Conservation (phyloP, 2,113 vertebrate species). For the Strigops habroptila region DNA sequence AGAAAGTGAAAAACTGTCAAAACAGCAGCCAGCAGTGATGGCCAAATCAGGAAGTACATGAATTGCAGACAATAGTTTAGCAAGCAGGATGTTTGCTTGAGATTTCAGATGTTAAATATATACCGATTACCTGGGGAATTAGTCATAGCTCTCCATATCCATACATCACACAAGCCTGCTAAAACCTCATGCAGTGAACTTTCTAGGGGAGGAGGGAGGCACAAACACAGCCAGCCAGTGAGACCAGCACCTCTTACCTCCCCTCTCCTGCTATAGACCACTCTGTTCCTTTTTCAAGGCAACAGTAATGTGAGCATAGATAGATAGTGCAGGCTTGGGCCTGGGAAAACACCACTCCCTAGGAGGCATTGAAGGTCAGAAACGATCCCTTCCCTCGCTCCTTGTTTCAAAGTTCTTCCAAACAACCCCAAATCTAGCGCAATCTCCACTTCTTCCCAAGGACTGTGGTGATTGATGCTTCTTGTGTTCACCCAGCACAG, state of each 20-base stretch:
- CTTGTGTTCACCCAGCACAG: rapidly evolving
- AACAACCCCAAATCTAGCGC: background rate
- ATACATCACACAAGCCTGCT: background rate
- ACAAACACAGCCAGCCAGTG: background rate
- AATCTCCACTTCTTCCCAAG: rapidly evolving
- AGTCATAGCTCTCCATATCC: background rate
- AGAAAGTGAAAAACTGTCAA: background rate
- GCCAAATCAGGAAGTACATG: background rate
- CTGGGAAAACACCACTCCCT: background rate
- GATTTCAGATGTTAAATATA: background rate
- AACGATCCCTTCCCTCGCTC: rapidly evolving
- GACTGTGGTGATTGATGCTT: background rate
- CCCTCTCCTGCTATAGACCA: background rate
- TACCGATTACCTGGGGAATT: background rate
- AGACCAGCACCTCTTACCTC: background rate
- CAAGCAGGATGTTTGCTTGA: background rate
- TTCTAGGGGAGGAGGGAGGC: background rate
- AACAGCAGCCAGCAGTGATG: background rate
- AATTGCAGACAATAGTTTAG: background rate
- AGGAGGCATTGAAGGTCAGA: background rate
- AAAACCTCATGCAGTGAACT: background rate
- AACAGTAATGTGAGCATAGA: rapidly evolving
- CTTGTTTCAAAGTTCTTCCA: background rate
- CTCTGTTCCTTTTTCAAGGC: background rate
- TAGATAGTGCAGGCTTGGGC: background rate